Conservation (phyloP, 2,797 vertebrate genomes). For the Eulemur mongoz region DNA sequence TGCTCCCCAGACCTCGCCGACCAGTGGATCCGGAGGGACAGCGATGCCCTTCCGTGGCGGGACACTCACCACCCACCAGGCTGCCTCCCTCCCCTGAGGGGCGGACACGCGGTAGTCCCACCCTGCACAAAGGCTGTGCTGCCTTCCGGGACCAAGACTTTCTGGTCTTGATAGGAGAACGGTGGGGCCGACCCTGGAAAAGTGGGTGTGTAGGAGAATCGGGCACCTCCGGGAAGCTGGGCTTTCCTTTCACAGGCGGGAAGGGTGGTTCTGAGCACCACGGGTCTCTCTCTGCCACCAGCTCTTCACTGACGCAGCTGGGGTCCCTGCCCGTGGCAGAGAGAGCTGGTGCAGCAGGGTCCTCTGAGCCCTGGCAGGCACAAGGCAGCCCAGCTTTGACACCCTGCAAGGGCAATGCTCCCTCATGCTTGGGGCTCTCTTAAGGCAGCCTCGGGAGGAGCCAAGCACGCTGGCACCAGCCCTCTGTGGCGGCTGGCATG, state of each 20-base stretch:
- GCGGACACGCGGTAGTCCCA: fast-evolving
- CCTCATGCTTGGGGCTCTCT: background rate
- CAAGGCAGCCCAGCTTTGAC: background rate
- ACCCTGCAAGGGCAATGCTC: background rate
- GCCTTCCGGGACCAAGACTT: background rate
- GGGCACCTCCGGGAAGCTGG: background rate
- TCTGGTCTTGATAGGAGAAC: background rate
- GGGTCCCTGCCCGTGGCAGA: too few species aligned
- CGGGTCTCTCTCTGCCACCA: background rate
- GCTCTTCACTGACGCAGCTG: background rate
- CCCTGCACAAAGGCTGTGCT: background rate
- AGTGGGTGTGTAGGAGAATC: background rate
- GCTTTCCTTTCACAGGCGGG: too few species aligned
- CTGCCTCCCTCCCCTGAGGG: background rate
- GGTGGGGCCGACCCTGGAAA: background rate
- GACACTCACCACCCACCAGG: background rate
- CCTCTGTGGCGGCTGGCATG: background rate
- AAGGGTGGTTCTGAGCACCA: background rate
- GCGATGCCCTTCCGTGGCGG: background rate
- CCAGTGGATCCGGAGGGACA: background rate
- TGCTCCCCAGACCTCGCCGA: background rate
- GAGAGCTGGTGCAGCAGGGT: too few species aligned
- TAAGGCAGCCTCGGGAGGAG: fast-evolving
- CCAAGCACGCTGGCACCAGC: background rate
- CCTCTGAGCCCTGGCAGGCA: background rate